Conservation (phyloP, 2,888 invertebrate species). For the Mantis religiosa region DNA sequence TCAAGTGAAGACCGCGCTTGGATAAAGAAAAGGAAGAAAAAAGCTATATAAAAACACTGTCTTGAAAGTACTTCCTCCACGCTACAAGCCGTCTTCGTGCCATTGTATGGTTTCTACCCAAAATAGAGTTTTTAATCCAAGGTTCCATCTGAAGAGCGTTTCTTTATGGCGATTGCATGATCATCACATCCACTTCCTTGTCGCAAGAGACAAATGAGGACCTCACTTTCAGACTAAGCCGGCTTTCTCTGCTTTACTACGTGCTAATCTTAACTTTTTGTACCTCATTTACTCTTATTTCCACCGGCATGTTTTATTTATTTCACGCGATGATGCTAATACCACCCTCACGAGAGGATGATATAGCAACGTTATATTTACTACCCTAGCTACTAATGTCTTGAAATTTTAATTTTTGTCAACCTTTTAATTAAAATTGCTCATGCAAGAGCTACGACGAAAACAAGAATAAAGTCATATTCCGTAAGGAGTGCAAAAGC, state of each 20-base stretch:
- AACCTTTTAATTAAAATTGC: no score
- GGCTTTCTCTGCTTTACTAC: no score
- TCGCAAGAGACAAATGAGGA: background rate
- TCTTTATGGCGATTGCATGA: background rate
- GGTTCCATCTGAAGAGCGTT: background rate
- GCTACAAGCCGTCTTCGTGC: background rate
- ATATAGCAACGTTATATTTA: no score
- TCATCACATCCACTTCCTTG: background rate
- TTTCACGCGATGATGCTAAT: background rate
- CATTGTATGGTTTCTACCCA: slow-evolving; percentile 6
- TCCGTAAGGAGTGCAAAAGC: no score
- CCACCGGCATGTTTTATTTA: background rate
- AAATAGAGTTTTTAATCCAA: slow-evolving; percentile 11
- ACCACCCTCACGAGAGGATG: no score
- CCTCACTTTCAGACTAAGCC: background rate
- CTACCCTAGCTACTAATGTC: no score
- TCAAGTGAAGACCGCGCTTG: background rate
- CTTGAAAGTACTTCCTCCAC: background rate
- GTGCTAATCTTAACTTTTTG: background rate
- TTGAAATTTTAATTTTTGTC: no score
- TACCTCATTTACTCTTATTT: background rate
- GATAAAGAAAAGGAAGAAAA: background rate
- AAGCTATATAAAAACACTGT: background rate
- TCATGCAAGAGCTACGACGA: no score
- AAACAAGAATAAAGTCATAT: no score